Evolutionary conservation across 2,888 invertebrate genomes (phyloP).

Genomic region (Uropetala carovei): DNA sequence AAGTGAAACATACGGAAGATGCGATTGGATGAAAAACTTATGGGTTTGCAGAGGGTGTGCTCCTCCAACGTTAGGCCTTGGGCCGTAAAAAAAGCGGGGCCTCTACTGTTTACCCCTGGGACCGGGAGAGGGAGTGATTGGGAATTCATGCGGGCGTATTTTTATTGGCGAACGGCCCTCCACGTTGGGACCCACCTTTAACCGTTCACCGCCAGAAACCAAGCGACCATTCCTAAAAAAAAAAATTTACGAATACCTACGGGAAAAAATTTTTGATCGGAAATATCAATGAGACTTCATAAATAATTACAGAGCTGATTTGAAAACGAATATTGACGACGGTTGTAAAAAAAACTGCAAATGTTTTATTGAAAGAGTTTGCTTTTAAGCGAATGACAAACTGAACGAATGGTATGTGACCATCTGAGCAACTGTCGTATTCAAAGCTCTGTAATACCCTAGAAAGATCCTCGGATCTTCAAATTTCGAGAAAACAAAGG

Average conservation of each 20-base stretch:
- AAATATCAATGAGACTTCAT: constrained; percentile 30
- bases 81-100: background rate
- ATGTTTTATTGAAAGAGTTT: constrained; percentile 48
- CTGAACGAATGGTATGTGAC: background rate
- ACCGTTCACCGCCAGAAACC: background rate
- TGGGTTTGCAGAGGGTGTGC: constrained; percentile 37
- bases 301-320: constrained; percentile 54
- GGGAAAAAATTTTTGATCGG: constrained; percentile 44
- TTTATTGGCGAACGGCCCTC: constrained; percentile 56
- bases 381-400: constrained; percentile 26
- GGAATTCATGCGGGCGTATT: constrained; percentile 49
- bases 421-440: background rate
- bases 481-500: too few relatives aligned
- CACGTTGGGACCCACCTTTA: background rate
- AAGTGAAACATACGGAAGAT: background rate
- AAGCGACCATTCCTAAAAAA: background rate
- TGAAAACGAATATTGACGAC: constrained; percentile 50
- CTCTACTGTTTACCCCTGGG: background rate
- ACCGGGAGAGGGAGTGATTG: constrained; percentile 28
- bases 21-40: constrained; percentile 61
- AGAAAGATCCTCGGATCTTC: background rate
- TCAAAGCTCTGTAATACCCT: background rate
- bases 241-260: constrained; percentile 16
- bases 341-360: constrained; percentile 35
- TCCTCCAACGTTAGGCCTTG: background rate